Conservation (phyloP, 1,140 invertebrate species). For the Nebria ingens region DNA sequence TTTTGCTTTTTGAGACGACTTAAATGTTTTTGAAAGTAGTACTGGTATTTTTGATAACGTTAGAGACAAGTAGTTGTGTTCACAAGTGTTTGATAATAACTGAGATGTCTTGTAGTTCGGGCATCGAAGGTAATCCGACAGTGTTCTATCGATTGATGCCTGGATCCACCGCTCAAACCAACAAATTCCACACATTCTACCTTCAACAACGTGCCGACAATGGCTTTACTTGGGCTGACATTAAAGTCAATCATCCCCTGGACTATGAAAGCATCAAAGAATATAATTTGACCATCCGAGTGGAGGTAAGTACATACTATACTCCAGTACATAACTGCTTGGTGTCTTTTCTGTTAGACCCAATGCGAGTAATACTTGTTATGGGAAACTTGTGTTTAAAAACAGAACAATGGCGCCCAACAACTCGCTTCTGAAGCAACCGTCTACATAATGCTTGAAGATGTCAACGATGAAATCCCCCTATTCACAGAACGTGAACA, state of each 20-base stretch:
- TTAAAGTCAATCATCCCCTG: conserved; percentile 90
- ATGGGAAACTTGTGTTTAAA: too few species aligned
- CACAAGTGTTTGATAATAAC: too few species aligned
- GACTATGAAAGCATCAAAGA: conserved; percentile 93
- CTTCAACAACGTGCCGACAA: conserved; percentile 84
- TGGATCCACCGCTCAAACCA: conserved; percentile 88
- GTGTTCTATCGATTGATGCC: conserved; percentile 92
- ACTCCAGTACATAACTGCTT: too few species aligned
- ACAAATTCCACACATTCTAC: conserved; percentile 92
- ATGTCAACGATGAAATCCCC: conserved; percentile 95
- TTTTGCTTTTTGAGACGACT: conserved; percentile 12
- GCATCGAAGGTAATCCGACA: conserved; percentile 89
- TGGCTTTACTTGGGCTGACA: conserved; percentile 85
- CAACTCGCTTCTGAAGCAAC: conserved; percentile 90
- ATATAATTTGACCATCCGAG: conserved; percentile 90
- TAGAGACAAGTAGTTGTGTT: conserved; percentile 14
- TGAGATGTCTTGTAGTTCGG: too few species aligned
- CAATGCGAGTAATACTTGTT: too few species aligned
- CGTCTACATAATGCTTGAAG: conserved; percentile 85
- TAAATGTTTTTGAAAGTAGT: conserved; percentile 6
- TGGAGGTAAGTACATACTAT: conserved; percentile 66
- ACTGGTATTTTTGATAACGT: conserved; percentile 1
- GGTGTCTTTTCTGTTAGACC: too few species aligned
- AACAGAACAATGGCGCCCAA: conserved; percentile 94
- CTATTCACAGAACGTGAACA: conserved; percentile 89